Percentiles rank a stretch among this genome's conserved stretches.
Conservation (phyloP, 2,113 vertebrate genomes). For the Aepyceros melampus region DNA sequence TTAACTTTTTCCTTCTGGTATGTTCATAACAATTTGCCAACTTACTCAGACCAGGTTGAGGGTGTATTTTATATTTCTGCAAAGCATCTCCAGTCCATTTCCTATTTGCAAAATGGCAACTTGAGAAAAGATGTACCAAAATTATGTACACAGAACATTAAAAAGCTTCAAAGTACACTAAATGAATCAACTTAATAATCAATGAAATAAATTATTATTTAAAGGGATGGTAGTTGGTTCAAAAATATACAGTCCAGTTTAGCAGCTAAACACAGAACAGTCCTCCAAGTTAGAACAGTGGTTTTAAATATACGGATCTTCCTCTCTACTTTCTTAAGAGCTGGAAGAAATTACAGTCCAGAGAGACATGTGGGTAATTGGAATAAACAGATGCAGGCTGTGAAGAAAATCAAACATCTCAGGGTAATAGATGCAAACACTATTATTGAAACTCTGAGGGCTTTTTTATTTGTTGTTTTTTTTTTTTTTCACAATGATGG, state of each 20-base stretch:
- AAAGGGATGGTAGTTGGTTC: not conserved
- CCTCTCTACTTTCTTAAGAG: not conserved
- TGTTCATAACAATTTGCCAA: not conserved
- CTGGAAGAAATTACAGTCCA: constrained; percentile 45
- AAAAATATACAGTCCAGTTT: not conserved
- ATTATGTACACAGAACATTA: not conserved
- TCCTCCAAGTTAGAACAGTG: not conserved
- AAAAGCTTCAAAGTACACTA: not conserved
- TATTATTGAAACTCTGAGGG: constrained; percentile 37
- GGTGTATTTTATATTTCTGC: not conserved
- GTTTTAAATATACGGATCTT: not conserved
- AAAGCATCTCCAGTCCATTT: not conserved
- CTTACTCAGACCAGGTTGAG: not conserved
- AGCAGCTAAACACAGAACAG: not conserved
- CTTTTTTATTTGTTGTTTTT: constrained; percentile 18
- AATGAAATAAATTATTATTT: not conserved
- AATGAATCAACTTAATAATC: not conserved
- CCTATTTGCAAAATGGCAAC: not conserved
- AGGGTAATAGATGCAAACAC: constrained; percentile 37
- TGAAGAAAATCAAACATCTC: constrained; percentile 33
- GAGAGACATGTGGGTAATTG: not conserved
- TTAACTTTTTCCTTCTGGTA: not conserved
- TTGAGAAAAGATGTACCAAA: not conserved
- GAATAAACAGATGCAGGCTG: constrained; percentile 35
- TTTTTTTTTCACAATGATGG: not conserved